Evolutionary conservation across 2,888 invertebrate genomes (phyloP).

Genomic region (Pasiphila rectangulata): DNA sequence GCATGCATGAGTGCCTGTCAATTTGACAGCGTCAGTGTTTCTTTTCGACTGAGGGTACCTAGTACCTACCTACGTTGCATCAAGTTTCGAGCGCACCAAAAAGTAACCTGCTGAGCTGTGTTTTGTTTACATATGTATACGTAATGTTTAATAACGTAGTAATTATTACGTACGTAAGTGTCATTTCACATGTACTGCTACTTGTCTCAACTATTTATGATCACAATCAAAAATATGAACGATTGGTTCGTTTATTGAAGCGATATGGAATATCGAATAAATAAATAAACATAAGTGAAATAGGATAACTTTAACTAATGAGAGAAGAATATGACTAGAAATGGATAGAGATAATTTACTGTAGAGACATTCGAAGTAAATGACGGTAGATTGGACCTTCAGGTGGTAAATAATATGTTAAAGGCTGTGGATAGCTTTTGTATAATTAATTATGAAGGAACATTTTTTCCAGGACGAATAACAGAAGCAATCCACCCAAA

Average conservation of each 20-base stretch:
- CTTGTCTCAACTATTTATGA: not conserved
- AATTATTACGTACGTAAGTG: not conserved
- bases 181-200: not conserved
- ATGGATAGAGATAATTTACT: too few relatives aligned
- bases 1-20: too few relatives aligned
- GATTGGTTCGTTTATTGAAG: not conserved
- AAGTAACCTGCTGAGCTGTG: not conserved
- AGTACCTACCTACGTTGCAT: too few relatives aligned
- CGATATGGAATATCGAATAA: too few relatives aligned
- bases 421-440: not conserved
- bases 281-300: too few relatives aligned
- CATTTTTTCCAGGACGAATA: too few relatives aligned
- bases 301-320: too few relatives aligned
- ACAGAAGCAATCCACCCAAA: not conserved
- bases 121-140: not conserved
- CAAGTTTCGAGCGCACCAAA: not conserved
- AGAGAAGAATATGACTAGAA: too few relatives aligned
- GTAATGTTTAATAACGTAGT: too few relatives aligned
- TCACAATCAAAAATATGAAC: not conserved
- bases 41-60: not conserved
- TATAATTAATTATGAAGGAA: too few relatives aligned
- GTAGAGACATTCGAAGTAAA: not conserved
- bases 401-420: not conserved
- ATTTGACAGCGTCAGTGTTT: not conserved
- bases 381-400: constrained; percentile 1